Evolutionary conservation across 2,888 invertebrate genomes (phyloP), one percentile per base, ranked within the genome.

Genomic region (Mallateleia sp.): DNA sequence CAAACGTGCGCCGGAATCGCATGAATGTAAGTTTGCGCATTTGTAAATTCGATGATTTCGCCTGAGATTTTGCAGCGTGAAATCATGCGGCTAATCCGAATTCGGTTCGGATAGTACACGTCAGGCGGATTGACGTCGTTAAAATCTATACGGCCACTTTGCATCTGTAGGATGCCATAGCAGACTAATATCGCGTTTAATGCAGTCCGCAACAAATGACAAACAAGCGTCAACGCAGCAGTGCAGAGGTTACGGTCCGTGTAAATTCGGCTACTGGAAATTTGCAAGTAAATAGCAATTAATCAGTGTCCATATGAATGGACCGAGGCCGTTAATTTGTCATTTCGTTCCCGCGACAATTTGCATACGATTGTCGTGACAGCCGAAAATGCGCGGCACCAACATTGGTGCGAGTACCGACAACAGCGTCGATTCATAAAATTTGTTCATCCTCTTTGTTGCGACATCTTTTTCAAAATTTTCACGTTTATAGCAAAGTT

Each of bases 261-360:
- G 93, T 91, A 93, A 93, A 93, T 91, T 92, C 89, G 87, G 88
- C 90, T 87, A 89, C 87, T 92, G 91, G 92, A 94, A 93, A 94
- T 94, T 94, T 94, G 92, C 94, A 94, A 94, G 94, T 94, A 94
- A 94, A 94, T 94, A 93, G 93, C 94, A 94, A 94, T 94, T 94
- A 94, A 94, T 94, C 94, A 94, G 91, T 91, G 94, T 92, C 93
- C 90, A 89, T 92, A 93, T 93, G 92, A 92, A 93, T 92, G 90
- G 91, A 75, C 91, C 86, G 80, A 87, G 86, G 85, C 92, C 92
- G 92, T 94, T 94, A 93, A 94, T 94, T 93, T 93, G 94, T 93
- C 94, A 94, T 94, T 94, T 93, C 89, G 91, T 91, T 85, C 87
- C 89, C 89, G 89, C 91, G 91, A 92, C 91, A 91, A 93, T 94